Evolutionary conservation across 2,888 invertebrate genomes (phyloP).

Genomic region (Drosophila peninsularis): DNA sequence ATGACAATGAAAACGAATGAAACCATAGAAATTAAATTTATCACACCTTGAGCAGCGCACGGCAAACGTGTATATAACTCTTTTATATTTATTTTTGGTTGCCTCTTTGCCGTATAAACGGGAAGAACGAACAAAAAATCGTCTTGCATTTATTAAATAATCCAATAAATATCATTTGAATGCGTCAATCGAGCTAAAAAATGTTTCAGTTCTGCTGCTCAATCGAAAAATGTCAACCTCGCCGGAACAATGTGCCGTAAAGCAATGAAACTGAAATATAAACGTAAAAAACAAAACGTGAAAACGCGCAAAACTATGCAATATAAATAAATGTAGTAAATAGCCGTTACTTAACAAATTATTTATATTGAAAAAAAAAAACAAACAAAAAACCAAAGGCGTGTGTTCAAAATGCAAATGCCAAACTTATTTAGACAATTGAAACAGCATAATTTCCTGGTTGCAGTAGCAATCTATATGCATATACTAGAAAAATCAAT

Average conservation of each 20-base stretch:
- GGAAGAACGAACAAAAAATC: conserved; percentile 34
- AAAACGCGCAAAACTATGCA: conserved; percentile 55
- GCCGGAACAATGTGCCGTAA: conserved; percentile 59
- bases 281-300: conserved; percentile 58
- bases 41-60: conserved; percentile 74
- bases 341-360: conserved; percentile 26
- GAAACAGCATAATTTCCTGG: conserved; percentile 67
- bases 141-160: conserved; percentile 56
- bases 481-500: conserved; percentile 82
- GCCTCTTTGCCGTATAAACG: conserved; percentile 45
- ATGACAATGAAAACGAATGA: conserved; percentile 78
- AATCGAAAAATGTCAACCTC: conserved; percentile 51
- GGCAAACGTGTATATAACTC: conserved; percentile 65
- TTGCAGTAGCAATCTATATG: conserved; percentile 73
- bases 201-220: conserved; percentile 30
- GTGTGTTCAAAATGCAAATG: conserved; percentile 74
- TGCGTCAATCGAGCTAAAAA: conserved; percentile 27
- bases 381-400: conserved; percentile 12
- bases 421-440: conserved; percentile 64
- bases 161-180: conserved; percentile 44
- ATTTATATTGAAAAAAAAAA: conserved; percentile 31
- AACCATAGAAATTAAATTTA: conserved; percentile 79
- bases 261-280: conserved; percentile 57
- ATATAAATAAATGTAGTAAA: conserved; percentile 39
- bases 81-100: conserved; percentile 64